Base-by-base conservation (phyloP, 2,113 vertebrate genomes). In the Gracilinanus agilis region DNA sequence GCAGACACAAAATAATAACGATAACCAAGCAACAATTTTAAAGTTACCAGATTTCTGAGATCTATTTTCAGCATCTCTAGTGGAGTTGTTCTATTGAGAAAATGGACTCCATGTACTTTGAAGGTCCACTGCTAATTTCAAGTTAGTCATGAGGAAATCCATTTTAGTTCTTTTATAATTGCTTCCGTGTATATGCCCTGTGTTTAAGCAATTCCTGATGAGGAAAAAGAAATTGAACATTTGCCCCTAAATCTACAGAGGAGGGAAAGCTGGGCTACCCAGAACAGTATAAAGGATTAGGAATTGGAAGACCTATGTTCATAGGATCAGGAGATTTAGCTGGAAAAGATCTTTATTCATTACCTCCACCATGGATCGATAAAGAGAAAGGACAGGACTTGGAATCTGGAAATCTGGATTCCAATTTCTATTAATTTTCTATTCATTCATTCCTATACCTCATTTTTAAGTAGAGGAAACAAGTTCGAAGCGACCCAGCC, bases 11-110 rank as follows among this genome's bases (percentile, higher is more conserved):
- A 3, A 40, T 83, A 40, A 40, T 83, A 67, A 83, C 67, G n/a
- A 40, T 40, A 83, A 83, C 67, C 67, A 83, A 83, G 67, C n/a
- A 83, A 83, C 67, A 83, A 83, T 83, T 83, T 40, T 83, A 23
- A 23, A n/a, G 67, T 83, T 40, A 40, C 40, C 40, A 34, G 67
- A 83, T 83, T 83, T 83, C 34, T 83, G 16, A 40, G 19, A 40
- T 83, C 67, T 83, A 83, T 83, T 83, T 83, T 83, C 67, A 83
- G 67, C 67, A 83, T 83, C 34, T 83, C 67, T 83, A 83, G 67
- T 40, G n/a, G 67, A 83, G 40, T 83, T 83, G 67, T 40, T 83
- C n/a, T 40, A 75, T n/a, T n/a, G 34, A 75, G 61, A 75, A 75
- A 75, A 75, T 83, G 67, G 67, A 40, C 67, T 40, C n/a, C n/a